Evolutionary conservation across 2,113 vertebrate species (phyloP).

Genomic region (Noctilio leporinus): DNA sequence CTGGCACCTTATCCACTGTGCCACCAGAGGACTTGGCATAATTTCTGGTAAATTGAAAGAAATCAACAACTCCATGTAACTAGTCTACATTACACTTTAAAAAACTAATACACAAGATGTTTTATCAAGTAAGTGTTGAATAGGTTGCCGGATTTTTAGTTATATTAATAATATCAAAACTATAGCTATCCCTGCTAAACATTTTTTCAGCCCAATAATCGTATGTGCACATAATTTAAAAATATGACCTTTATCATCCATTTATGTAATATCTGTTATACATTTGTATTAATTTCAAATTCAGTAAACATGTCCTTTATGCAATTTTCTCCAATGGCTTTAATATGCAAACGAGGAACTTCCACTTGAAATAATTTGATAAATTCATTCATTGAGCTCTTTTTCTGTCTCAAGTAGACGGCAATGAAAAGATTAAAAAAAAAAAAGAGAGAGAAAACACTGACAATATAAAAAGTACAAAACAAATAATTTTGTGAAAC

Average conservation of each 20-base stretch:
- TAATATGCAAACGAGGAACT: neutral
- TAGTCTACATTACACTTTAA: neutral
- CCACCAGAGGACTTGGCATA: no score
- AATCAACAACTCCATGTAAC: neutral
- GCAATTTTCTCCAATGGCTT: neutral
- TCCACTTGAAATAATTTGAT: neutral
- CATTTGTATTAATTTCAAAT: neutral
- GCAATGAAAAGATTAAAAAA: neutral
- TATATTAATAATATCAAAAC: neutral
- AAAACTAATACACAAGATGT: neutral
- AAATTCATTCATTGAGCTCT: neutral
- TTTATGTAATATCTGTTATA: neutral
- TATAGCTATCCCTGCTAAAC: neutral
- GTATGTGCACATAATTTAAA: neutral
- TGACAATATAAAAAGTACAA: neutral
- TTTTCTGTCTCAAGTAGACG: neutral
- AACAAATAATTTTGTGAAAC: neutral
- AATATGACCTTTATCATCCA: neutral
- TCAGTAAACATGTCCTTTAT: neutral
- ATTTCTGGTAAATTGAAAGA: neutral
- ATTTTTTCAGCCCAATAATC: neutral
- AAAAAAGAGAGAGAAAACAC: neutral
- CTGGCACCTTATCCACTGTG: no score
- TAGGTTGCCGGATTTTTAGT: neutral
- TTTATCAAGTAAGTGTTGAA: neutral